A percentile compares a stretch with the other conserved stretches of the same genome.
Conservation (phyloP, 2,888 invertebrate species). For the Hydrotaea cyrtoneurina region DNA sequence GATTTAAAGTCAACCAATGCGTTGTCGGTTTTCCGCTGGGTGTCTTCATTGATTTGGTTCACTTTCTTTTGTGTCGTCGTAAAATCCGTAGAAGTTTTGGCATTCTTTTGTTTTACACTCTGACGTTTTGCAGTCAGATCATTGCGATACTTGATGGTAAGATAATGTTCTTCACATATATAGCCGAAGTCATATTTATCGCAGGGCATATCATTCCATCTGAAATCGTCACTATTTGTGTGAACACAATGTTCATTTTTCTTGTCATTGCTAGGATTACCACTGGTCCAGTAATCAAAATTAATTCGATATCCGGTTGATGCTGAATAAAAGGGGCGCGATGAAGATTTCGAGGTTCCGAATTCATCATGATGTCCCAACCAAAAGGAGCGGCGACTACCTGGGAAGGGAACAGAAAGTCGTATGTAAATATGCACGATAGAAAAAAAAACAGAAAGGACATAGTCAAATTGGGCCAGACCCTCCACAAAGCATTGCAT, state of each 20-base stretch:
- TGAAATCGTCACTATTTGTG: not conserved
- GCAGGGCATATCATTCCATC: constrained; percentile 20
- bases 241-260: not conserved
- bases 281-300: not conserved
- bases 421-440: too few species aligned
- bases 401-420: not conserved
- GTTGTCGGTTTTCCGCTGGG: not conserved
- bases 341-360: not conserved
- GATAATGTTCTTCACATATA: constrained; percentile 29
- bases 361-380: constrained; percentile 16
- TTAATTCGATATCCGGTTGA: not conserved
- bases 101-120: not conserved
- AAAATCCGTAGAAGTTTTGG: not conserved
- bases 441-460: too few species aligned
- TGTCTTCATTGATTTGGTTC: not conserved
- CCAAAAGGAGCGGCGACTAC: not conserved
- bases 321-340: not conserved
- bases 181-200: not conserved
- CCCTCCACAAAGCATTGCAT: too few species aligned
- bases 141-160: not conserved
- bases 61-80: not conserved
- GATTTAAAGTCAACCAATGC: not conserved
- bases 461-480: too few species aligned
- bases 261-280: constrained; percentile 7
- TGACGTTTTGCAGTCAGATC: not conserved